These are phyloP conservation scores for Melipona quadrifasciata DNA, from an alignment of 1,140 invertebrate genomes.

Conservation along the genomic window DNA sequence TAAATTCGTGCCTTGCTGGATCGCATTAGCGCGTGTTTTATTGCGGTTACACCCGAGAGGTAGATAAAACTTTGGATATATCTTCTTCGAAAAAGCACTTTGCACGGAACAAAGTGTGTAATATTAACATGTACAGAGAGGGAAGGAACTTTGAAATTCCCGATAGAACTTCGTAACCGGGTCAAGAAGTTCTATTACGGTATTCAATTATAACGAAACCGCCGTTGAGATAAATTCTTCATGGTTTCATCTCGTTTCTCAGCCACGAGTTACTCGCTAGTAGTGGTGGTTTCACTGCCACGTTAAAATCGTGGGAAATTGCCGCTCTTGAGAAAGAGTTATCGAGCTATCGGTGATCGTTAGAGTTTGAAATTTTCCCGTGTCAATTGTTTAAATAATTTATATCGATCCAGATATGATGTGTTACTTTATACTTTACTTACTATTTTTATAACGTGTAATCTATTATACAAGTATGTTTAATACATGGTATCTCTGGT, in stretches of 20 bases:
- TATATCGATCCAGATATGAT: not conserved
- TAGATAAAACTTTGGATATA: not conserved
- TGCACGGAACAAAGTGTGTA: not conserved
- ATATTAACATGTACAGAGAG: not conserved
- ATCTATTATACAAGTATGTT: not conserved
- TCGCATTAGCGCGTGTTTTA: not conserved
- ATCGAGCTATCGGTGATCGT: not conserved
- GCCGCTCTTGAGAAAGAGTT: not conserved
- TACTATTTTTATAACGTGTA: no score
- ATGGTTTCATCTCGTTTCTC: not conserved
- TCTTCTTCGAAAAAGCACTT: not conserved
- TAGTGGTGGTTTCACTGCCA: not conserved
- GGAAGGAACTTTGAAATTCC: not conserved
- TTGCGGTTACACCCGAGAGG: not conserved
- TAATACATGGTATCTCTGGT: not conserved
- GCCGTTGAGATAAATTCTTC: conserved; percentile 6
- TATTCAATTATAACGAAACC: conserved; percentile 21
- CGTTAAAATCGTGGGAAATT: not conserved
- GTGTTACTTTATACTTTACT: not conserved
- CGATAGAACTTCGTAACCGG: conserved; percentile 1
- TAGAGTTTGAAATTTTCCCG: not conserved
- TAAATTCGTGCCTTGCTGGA: no score
- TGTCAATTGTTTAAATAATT: not conserved
- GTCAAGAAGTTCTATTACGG: not conserved
- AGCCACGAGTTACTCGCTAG: not conserved